Evolutionary conservation across 1,140 invertebrate species (phyloP), one percentile per base, ranked within the genome.

Genomic region (Drosophila chauvacae): DNA sequence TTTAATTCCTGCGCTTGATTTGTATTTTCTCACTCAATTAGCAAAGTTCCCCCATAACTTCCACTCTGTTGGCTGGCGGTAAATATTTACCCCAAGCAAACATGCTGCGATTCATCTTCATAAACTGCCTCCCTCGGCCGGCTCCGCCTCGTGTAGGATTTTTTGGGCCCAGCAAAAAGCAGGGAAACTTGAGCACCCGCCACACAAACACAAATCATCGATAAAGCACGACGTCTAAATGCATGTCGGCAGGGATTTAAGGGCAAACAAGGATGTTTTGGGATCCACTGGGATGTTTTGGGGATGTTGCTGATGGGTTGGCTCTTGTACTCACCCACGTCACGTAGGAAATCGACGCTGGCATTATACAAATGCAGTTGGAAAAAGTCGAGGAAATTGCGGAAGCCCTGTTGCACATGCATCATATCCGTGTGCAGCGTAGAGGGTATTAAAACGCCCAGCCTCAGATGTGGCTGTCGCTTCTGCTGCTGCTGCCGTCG

Each of bases 331-430:
- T 92, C 60, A 92, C 91, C 91, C 63, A 90, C 77, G 75, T 91
- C 88, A 26, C 57, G 80, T 56, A 92, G 71, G 47, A 92, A 92
- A 74, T 92, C 88, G 37, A 92, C 88, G 60, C 50, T 84, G 58
- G 59, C 77, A 72, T 92, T 88, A 51, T 62, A 70, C 45, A 92
- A 69, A 62, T 85, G 77, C 74, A 90, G 74, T 74, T 92, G 82
- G 68, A 92, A 92, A 61, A 90, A 92, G 48, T 92, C 86, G 45
- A 91, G 61, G 60, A 92, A 92, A 51, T 85, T 61, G 44, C 84
- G 60, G 26, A 92, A 92, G 33, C 91, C 91, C 80, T 85, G 77
- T 78, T 92, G 91, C 77, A 92, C 83, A 56, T 91, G 77, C 85
- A 81, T 82, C 81, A 79, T 87, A 62, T 92, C 78, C 42, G 51